phyloP scores from a whole-genome alignment of 2,113 vertebrate genomes.

The Tachysurus fulvidraco region DNA sequence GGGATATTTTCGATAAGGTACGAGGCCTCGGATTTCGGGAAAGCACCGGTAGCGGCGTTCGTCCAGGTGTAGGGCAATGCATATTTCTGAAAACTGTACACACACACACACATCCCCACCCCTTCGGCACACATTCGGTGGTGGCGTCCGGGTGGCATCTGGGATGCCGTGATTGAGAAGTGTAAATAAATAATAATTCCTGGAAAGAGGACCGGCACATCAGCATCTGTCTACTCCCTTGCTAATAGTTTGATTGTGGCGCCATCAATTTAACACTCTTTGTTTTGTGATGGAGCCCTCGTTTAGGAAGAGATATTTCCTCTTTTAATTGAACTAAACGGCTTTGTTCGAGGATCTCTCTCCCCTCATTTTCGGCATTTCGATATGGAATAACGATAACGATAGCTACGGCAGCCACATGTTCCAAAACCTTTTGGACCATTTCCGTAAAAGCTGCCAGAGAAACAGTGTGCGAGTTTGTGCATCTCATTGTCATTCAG shows the following conservation, averaged over 20 bases:
- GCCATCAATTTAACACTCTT: slow-evolving; percentile 80
- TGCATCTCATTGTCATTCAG: slow-evolving; percentile 43
- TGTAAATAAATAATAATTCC: slow-evolving; percentile 86
- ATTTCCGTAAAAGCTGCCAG: slow-evolving; percentile 33
- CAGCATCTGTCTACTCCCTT: slow-evolving; percentile 81
- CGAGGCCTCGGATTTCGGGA: not conserved
- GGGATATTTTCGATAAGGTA: slow-evolving; percentile 1
- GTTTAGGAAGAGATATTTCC: slow-evolving; percentile 70
- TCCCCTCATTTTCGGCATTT: slow-evolving; percentile 59
- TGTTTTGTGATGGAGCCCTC: slow-evolving; percentile 68
- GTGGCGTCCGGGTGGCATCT: slow-evolving; percentile 78
- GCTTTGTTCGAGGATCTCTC: slow-evolving; percentile 74
- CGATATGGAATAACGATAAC: slow-evolving; percentile 55
- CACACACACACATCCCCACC: slow-evolving; percentile 19
- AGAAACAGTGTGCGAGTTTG: not conserved
- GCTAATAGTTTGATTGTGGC: slow-evolving; percentile 81
- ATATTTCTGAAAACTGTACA: slow-evolving; percentile 25
- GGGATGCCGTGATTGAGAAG: slow-evolving; percentile 80
- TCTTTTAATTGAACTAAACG: slow-evolving; percentile 75
- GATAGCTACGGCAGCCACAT: slow-evolving; percentile 46
- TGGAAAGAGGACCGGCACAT: slow-evolving; percentile 80
- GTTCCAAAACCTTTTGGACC: slow-evolving; percentile 48
- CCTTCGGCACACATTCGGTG: slow-evolving; percentile 63
- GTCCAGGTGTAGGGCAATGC: slow-evolving; percentile 31
- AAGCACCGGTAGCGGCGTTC: slow-evolving; percentile 18